Evolutionary conservation across 2,797 vertebrate genomes (phyloP), one percentile per base, ranked within the genome.

Genomic region (Naso thynnoides): DNA sequence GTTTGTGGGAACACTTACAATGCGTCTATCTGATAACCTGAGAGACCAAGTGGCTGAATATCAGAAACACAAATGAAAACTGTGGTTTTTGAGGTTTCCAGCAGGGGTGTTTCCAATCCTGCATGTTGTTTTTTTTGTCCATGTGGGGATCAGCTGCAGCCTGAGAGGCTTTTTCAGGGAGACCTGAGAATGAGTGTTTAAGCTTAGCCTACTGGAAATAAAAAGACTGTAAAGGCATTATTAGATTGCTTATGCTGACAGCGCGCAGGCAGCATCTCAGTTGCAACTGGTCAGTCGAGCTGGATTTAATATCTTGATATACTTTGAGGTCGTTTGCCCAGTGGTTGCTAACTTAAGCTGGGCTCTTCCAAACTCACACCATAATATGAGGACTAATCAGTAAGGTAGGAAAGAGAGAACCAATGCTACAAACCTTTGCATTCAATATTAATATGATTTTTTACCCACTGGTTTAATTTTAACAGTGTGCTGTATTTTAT

Each of bases 171-270:
- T 53, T 72, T 45, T 3, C 3, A 5, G 27, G 31, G 42, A 49
- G 60, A 60, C 70, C 31, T 16, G 48, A 59, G 41, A 68, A 45
- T 47, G 18, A 56, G 19, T 31, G 5, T 63, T 70, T 45, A 63
- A 62, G 73, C 56, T 86, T 56, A 76, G 58, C 61, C 29, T 59
- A 42, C 50, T 59, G 73, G 56, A 79, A 78, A 72, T 75, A 59
- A 72, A 71, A 48, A 16, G n/a, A 31, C 27, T 36, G 24, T n/a
- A n/a, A n/a, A n/a, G n/a, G n/a, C n/a, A n/a, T n/a, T n/a, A n/a
- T n/a, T n/a, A n/a, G n/a, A n/a, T n/a, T n/a, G n/a, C n/a, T n/a
- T n/a, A n/a, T n/a, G n/a, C n/a, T n/a, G n/a, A n/a, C n/a, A n/a
- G n/a, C n/a, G n/a, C n/a, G n/a, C n/a, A n/a, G n/a, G n/a, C n/a